A percentile compares a stretch with the other conserved stretches of the same genome.
Conservation (phyloP, 2,113 vertebrate genomes). For the Tachuris rubrigastra region DNA sequence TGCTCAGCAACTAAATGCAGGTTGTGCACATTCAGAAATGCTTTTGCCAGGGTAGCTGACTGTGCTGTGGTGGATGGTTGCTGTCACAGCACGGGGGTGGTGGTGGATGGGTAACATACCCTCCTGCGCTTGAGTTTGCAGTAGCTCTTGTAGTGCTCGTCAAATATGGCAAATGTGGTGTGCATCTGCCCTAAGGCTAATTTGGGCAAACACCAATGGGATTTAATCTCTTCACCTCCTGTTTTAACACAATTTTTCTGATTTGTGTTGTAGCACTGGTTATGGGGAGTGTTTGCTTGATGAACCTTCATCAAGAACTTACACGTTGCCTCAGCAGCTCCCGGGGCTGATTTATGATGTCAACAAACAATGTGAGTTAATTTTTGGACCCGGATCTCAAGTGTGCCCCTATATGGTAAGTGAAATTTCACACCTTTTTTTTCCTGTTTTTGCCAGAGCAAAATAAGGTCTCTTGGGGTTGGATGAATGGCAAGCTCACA, state of each 20-base stretch:
- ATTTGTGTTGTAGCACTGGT: constrained; percentile 90
- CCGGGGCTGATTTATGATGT: constrained; percentile 92
- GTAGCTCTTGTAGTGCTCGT: not conserved
- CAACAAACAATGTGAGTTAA: constrained; percentile 98
- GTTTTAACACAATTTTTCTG: constrained; percentile 59
- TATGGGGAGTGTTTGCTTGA: constrained; percentile 97
- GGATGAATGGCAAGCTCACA: not conserved
- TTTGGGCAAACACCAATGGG: not conserved
- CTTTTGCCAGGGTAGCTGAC: not conserved
- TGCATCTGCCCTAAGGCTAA: not conserved
- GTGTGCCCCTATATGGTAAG: constrained; percentile 99
- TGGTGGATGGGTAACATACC: not conserved
- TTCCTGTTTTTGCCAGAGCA: not conserved
- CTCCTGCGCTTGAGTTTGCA: not conserved
- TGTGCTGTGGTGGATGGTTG: not conserved
- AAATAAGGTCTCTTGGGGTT: not conserved
- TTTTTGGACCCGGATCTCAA: constrained; percentile 96
- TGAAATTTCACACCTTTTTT: constrained; percentile 30
- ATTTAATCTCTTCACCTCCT: not conserved
- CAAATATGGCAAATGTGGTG: not conserved
- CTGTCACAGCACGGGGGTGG: not conserved
- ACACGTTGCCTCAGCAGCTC: constrained; percentile 88
- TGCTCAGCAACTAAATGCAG: not conserved
- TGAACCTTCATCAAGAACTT: constrained; percentile 89
- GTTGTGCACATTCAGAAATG: not conserved